phyloP scores from a whole-genome alignment of 2,888 invertebrate species.

The Netelia fuscicornis region DNA sequence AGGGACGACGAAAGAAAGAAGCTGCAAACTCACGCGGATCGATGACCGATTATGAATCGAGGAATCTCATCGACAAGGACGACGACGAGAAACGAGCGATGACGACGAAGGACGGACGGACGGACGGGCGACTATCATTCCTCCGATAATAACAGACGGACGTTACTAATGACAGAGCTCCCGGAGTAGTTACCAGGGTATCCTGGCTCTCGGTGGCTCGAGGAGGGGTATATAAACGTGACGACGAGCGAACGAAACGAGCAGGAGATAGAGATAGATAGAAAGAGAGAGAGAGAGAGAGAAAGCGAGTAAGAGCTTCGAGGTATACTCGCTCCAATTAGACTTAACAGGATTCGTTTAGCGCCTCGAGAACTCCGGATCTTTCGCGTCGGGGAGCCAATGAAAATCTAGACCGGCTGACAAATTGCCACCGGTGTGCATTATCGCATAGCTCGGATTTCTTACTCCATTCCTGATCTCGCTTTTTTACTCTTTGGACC shows the following conservation, averaged over 20 bases:
- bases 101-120: conserved; percentile 9
- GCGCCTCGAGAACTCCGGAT: conserved; percentile 62
- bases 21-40: conserved; percentile 54
- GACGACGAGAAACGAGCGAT: conserved; percentile 1
- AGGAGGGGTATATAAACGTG: conserved; percentile 37
- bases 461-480: conserved; percentile 17
- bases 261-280: conserved; percentile 18
- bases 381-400: conserved; percentile 59
- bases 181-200: conserved; percentile 40
- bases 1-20: not conserved
- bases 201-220: conserved; percentile 26
- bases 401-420: conserved; percentile 62
- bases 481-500: not conserved
- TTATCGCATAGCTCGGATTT: conserved; percentile 40
- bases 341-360: conserved; percentile 69
- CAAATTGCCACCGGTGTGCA: conserved; percentile 65
- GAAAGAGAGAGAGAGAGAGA: conserved; percentile 35
- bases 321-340: conserved; percentile 67
- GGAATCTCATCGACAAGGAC: conserved; percentile 38
- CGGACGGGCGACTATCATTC: conserved; percentile 44
- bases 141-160: conserved; percentile 60
- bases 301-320: conserved; percentile 59
- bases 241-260: conserved; percentile 39
- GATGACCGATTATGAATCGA: conserved; percentile 64
- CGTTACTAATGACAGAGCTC: conserved; percentile 63